Conservation (phyloP, 2,797 vertebrate species). For the Lycodopsis pacificus region DNA sequence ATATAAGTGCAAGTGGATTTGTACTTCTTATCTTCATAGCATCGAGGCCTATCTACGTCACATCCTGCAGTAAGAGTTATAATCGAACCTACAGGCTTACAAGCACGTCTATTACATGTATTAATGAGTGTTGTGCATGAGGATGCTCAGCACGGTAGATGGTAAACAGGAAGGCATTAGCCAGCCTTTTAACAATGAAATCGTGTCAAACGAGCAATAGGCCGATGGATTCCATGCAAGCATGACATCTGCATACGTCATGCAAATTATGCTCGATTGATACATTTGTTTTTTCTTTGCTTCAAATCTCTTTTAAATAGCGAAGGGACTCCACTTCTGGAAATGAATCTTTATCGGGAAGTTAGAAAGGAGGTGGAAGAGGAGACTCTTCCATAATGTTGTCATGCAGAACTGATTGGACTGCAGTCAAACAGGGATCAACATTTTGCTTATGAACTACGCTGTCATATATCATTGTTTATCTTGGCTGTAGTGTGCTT, state of each 20-base stretch:
- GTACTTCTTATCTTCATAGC: conserved; percentile 21
- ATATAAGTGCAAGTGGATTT: conserved; percentile 42
- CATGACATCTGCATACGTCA: conserved; percentile 75
- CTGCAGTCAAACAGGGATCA: conserved; percentile 16
- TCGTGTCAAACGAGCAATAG: conserved; percentile 41
- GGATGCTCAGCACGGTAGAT: conserved; percentile 35
- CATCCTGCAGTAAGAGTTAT: conserved; percentile 27
- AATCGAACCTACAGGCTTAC: conserved; percentile 48
- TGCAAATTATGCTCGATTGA: conserved; percentile 73
- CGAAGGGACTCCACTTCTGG: conserved; percentile 41
- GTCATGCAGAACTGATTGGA: conserved; percentile 44
- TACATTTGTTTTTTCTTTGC: conserved; percentile 46
- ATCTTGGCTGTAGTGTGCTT: conserved; percentile 58
- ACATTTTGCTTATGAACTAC: conserved; percentile 22
- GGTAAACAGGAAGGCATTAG: conserved; percentile 24
- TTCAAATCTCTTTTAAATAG: conserved; percentile 47
- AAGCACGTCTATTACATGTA: conserved; percentile 44
- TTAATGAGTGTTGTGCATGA: conserved; percentile 45
- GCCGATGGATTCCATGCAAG: conserved; percentile 77
- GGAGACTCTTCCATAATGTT: conserved; percentile 11
- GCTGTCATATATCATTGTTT: neutral
- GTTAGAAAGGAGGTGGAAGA: neutral
- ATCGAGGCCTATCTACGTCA: conserved; percentile 22
- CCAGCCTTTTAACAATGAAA: conserved; percentile 24
- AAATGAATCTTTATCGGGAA: conserved; percentile 6